Conservation (phyloP, 2,797 vertebrate genomes). For the Varecia variegata region DNA sequence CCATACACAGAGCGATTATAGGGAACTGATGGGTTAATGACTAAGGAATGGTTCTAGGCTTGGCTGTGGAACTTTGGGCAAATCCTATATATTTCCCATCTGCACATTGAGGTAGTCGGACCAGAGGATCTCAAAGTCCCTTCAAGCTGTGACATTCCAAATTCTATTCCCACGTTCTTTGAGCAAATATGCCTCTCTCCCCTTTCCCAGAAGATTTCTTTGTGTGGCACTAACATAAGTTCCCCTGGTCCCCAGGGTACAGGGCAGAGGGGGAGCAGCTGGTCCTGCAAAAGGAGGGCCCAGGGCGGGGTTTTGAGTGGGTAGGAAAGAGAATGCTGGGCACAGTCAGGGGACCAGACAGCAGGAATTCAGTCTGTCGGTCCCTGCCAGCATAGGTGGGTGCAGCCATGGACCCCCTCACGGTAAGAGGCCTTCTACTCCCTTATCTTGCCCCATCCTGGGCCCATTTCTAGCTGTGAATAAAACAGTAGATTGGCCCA, state of each 20-base stretch:
- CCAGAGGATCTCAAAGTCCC: neutral
- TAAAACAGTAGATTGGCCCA: neutral
- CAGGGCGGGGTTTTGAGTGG: slow-evolving; percentile 33
- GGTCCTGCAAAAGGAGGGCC: slow-evolving; percentile 49
- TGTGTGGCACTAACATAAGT: neutral
- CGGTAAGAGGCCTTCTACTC: slow-evolving; percentile 57
- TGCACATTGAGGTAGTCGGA: neutral
- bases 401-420: slow-evolving; percentile 59
- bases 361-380: neutral
- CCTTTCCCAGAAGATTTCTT: slow-evolving; percentile 47
- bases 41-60: neutral
- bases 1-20: neutral
- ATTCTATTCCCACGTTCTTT: neutral
- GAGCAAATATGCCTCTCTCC: neutral
- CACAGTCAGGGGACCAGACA: neutral
- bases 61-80: neutral
- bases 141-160: neutral
- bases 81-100: neutral
- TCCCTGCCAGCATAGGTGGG: neutral
- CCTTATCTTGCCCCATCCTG: neutral
- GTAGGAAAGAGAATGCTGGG: neutral
- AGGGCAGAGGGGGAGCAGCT: slow-evolving; percentile 66
- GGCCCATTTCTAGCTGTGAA: neutral
- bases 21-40: neutral
- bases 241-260: slow-evolving; percentile 30